Evolutionary conservation across 2,888 invertebrate species (phyloP), one percentile per base, ranked within the genome.

Genomic region (Sturmia bella): DNA sequence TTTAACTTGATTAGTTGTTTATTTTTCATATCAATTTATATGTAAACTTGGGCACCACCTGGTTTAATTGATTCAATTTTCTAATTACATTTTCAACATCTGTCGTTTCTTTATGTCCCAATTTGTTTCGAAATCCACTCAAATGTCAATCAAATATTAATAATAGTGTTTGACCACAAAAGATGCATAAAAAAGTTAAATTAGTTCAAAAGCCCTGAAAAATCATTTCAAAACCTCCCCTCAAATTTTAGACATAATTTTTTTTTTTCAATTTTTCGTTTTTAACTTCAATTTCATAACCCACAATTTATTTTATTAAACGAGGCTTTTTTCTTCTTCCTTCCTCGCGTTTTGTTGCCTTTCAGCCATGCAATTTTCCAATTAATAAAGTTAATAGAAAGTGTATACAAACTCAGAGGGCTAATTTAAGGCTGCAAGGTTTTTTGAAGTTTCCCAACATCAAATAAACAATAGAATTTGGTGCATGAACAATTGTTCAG

Each of bases 31-130:
- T 4, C 24, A 15, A 12, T 48, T 12, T 59, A 17, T 5, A n/a
- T 37, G 24, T 24, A 17, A 52, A 32, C 12, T 24, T 41, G 37
- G 24, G 32, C 73, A 74, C 69, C 69, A 81, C 69, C 57, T 78
- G 70, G 32, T 63, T 73, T 80, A 83, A 83, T 72, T 80, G 63
- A 63, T 80, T 72, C 72, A 80, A 76, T 45, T 76, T 79, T 70
- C 74, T 82, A 82, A 78, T 82, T 75, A 75, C 59, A 78, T 78
- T 74, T 78, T 66, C 32, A 75, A 82, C 82, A 82, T 82, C 82
- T 82, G 82, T 75, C 66, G 54, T 48, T 63, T 39, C 24, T 13
- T 37, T 50, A 19, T 43, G 17, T 45, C 13, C 7, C 41, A 52
- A 52, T 32, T 64, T 41, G 21, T 45, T 3, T 37, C 7, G 56